Base-by-base conservation (phyloP, 1,140 invertebrate species). In the Drosophila sechellia region DNA sequence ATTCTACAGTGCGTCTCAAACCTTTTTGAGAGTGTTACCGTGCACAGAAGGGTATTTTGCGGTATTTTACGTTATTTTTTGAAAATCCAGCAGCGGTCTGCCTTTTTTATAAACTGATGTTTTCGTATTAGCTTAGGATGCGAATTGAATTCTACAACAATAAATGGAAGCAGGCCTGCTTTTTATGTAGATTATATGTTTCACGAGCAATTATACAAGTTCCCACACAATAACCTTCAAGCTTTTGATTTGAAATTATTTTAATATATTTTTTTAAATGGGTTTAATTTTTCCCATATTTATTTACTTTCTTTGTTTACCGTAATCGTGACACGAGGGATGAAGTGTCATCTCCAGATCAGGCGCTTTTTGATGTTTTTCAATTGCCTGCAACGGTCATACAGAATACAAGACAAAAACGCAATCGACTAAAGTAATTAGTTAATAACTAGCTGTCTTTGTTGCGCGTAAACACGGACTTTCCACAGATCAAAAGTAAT, bases 391-490 rank as follows among this genome's bases (percentile, higher is more conserved):
- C 17, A 10, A 12, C 17, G 50, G 50, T 53, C 34, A 37, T 22
- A 53, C 50, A 20, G 27, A 31, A 27, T 40, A 15, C 42, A 48
- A 39, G 53, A 43, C 52, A 69, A 70, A 31, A 31, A 31, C 31
- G 34, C 48, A 45, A 54, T 37, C 68, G 39, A 42, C 35, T 27
- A 31, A 17, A 53, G 15, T 56, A 68, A 35, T 13, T 48, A 61
- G 37, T 70, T 72, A 35, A 43, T 53, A 22, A 56, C 35, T 53
- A 66, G 60, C 65, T 75, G 71, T 45, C 71, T 75, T 75, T 75
- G 72, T 75, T 75, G 40, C 46, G 15, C 35, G 46, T 57, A 46
- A 45, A 27, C 50, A 20, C 56, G 39, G 13, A 31, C 25, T 68
- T 61, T 55, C 46, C 37, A 17, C 37, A 13, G 3, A 25, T 20